Conservation (phyloP, 2,888 invertebrate genomes). For the Petrolisthes manimaculis region DNA sequence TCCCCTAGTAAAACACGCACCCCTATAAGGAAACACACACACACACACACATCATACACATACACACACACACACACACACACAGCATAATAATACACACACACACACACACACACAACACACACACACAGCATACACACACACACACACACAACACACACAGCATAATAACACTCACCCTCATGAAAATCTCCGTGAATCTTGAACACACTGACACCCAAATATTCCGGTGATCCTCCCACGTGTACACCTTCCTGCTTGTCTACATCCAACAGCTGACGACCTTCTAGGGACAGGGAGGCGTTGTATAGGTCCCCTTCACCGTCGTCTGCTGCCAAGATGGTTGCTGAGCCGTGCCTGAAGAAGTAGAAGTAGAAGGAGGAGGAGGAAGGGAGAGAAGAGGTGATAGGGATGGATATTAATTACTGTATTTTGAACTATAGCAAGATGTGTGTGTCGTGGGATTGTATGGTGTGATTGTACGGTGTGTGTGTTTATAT, state of each 20-base stretch:
- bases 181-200: constrained; percentile 10
- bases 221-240: constrained; percentile 55
- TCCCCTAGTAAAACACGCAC: too few species aligned
- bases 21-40: too few species aligned
- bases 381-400: too few species aligned
- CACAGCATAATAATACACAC: too few species aligned
- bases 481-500: not conserved
- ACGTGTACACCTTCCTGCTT: constrained; percentile 60
- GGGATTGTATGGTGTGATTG: not conserved
- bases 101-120: too few species aligned
- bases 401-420: not conserved
- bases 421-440: not conserved
- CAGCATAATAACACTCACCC: not conserved
- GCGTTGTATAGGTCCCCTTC: constrained; percentile 59
- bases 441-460: not conserved
- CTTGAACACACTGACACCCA: constrained; percentile 7
- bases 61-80: too few species aligned
- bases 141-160: too few species aligned
- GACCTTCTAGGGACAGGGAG: constrained; percentile 29
- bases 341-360: constrained; percentile 41
- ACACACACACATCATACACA: too few species aligned
- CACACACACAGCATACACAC: too few species aligned
- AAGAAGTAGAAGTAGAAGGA: not conserved
- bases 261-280: constrained; percentile 47
- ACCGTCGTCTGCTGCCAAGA: constrained; percentile 41